phyloP scores from a whole-genome alignment of 2,888 invertebrate genomes.

The Drosophila incognita region DNA sequence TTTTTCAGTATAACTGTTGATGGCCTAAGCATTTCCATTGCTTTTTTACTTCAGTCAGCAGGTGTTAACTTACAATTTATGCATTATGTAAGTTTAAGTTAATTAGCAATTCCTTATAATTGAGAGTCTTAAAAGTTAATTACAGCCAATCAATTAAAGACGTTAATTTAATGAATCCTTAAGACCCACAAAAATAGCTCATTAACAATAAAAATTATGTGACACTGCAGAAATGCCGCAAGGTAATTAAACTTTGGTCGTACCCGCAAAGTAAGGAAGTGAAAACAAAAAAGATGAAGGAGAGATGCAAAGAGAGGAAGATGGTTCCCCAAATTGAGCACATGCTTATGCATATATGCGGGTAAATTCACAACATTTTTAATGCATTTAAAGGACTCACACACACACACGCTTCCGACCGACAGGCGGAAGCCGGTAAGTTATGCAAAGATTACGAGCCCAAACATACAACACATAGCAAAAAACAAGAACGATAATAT shows the following conservation, averaged over 20 bases:
- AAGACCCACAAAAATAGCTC: conserved; percentile 35
- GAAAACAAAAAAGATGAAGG: not conserved
- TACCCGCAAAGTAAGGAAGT: conserved; percentile 8
- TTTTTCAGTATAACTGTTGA: not conserved
- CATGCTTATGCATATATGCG: conserved; percentile 48
- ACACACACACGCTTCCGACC: conserved; percentile 16
- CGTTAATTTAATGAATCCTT: conserved; percentile 46
- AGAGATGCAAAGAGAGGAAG: not conserved
- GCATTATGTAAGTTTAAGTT: not conserved
- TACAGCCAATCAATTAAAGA: conserved; percentile 32
- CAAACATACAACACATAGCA: conserved; percentile 30
- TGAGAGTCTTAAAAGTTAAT: conserved; percentile 25
- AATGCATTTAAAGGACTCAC: conserved; percentile 59
- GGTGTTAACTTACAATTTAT: not conserved
- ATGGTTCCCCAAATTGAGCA: not conserved
- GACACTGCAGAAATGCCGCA: conserved; percentile 34
- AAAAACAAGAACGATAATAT: conserved; percentile 28
- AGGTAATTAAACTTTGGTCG: conserved; percentile 65
- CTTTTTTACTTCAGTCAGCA: not conserved
- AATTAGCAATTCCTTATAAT: conserved; percentile 32
- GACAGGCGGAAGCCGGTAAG: conserved; percentile 31
- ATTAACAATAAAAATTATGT: conserved; percentile 61
- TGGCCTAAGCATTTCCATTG: not conserved
- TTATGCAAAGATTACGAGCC: conserved; percentile 64
- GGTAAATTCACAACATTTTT: conserved; percentile 50